Conservation (phyloP, 2,113 vertebrate genomes). For the Climacteris rufus region DNA sequence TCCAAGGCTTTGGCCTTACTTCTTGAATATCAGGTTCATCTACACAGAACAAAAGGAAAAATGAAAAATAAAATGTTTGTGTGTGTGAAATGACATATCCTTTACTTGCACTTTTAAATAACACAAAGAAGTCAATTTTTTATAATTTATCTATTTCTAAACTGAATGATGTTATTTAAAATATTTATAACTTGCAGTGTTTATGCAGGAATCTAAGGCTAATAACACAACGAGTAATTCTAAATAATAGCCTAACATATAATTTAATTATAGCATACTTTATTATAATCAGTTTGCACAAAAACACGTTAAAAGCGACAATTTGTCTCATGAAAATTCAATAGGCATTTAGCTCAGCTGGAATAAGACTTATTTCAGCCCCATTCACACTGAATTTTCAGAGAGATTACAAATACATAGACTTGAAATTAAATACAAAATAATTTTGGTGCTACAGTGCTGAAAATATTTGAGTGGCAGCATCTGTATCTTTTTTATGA, state of each 20-base stretch:
- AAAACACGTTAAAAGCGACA: conserved; percentile 61
- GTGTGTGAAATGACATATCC: background rate
- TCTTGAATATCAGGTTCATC: background rate
- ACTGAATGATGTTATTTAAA: background rate
- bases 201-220: background rate
- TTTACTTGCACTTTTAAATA: background rate
- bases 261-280: conserved; percentile 51
- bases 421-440: conserved; percentile 34
- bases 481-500: conserved; percentile 32
- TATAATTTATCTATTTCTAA: conserved; percentile 1
- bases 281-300: conserved; percentile 47
- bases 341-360: conserved; percentile 32
- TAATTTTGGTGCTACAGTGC: background rate
- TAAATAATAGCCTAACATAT: conserved; percentile 43
- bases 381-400: conserved; percentile 34
- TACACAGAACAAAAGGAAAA: background rate
- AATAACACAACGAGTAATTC: conserved; percentile 10
- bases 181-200: background rate
- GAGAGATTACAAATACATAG: conserved; percentile 14
- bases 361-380: conserved; percentile 42
- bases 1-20: background rate
- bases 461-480: conserved; percentile 39
- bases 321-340: conserved; percentile 64
- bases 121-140: background rate
- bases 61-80: background rate